Percentiles rank a stretch among this genome's conserved stretches.
phyloP scores from a whole-genome alignment of 2,888 invertebrate species.

The Folsomia manolachei region DNA sequence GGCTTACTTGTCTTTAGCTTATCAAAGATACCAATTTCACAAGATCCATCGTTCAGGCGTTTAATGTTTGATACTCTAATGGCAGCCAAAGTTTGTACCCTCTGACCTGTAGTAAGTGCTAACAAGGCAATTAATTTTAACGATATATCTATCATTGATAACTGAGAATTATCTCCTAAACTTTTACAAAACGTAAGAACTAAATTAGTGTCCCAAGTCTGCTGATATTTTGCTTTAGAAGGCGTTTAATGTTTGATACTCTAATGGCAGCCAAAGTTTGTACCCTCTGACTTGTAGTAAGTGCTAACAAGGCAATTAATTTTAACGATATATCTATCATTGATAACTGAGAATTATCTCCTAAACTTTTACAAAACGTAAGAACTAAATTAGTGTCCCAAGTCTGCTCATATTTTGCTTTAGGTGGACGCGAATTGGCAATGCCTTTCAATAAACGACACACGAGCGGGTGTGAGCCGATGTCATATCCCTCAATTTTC shows the following conservation, averaged over 20 bases:
- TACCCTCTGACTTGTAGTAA: background rate
- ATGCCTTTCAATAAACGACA: conserved; percentile 3
- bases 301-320: background rate
- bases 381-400: conserved; percentile 1
- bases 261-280: conserved; percentile 3
- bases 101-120: background rate
- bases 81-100: conserved; percentile 3
- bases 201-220: background rate
- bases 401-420: background rate
- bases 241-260: background rate
- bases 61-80: background rate
- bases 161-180: background rate
- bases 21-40: background rate
- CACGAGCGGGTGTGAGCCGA: background rate
- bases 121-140: background rate
- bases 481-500: background rate
- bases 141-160: background rate
- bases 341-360: background rate
- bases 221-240: background rate
- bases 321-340: background rate
- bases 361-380: background rate
- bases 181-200: background rate
- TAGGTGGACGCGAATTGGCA: background rate
- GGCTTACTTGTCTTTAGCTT: conserved; percentile 20
- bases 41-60: background rate